These are phyloP conservation scores for Melierax canorus DNA, from an alignment of 2,113 vertebrate species.

Conservation along the genomic window DNA sequence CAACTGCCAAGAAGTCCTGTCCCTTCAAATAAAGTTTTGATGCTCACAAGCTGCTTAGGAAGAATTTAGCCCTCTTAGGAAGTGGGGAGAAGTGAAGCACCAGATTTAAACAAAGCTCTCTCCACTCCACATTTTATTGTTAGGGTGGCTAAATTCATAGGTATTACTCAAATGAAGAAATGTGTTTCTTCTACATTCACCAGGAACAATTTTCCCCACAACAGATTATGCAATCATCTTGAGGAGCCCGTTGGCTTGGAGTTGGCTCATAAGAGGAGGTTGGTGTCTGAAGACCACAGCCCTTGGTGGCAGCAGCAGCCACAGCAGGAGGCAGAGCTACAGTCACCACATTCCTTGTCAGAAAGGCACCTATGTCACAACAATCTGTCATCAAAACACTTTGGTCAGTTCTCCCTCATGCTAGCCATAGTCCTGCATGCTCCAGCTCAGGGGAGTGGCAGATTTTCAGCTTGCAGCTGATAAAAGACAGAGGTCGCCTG, in stretches of 20 bases:
- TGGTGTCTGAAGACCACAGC: background rate
- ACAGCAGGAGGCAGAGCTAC: background rate
- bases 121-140: background rate
- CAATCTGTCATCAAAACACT: accelerated
- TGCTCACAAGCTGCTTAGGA: background rate
- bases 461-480: background rate
- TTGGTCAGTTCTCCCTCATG: background rate
- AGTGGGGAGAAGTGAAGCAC: background rate
- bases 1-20: no score
- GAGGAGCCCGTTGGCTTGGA: background rate
- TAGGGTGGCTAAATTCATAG: background rate
- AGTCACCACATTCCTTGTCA: background rate
- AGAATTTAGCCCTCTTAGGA: background rate
- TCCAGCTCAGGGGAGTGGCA: accelerated
- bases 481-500: background rate
- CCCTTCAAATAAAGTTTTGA: background rate
- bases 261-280: background rate
- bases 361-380: background rate
- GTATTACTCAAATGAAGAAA: background rate
- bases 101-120: background rate
- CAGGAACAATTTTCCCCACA: background rate
- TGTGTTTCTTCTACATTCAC: background rate
- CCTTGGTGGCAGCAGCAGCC: background rate
- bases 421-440: accelerated
- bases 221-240: accelerated